phyloP scores from a whole-genome alignment of 2,113 vertebrate genomes.

The Progne subis region DNA sequence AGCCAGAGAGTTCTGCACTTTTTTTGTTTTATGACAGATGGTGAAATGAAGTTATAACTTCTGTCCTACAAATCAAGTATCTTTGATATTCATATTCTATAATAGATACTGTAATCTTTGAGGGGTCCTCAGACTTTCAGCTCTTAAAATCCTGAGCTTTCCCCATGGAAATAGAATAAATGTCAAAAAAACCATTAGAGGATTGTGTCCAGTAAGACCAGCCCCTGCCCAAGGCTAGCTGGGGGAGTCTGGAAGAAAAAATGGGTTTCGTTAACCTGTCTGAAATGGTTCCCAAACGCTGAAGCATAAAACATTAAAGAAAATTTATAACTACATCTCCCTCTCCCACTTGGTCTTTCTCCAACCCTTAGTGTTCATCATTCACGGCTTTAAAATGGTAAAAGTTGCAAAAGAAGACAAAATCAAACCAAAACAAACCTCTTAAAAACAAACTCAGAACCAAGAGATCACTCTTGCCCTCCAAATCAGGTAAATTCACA shows the following conservation, averaged over 20 bases:
- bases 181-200: not conserved
- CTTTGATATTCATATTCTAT: not conserved
- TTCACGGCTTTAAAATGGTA: not conserved
- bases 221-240: not conserved
- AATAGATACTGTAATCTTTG: not conserved
- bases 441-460: not conserved
- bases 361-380: not conserved
- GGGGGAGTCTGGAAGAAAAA: not conserved
- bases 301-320: not conserved
- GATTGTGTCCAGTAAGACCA: not conserved
- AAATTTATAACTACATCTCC: not conserved
- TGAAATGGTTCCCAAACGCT: not conserved
- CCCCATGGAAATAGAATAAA: not conserved
- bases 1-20: not conserved
- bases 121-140: not conserved
- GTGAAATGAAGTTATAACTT: not conserved
- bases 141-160: not conserved
- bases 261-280: not conserved
- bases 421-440: not conserved
- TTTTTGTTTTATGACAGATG: no score
- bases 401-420: not conserved
- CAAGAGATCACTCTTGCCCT: not conserved
- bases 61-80: not conserved
- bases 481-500: slow-evolving; percentile 12
- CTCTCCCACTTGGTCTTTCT: not conserved